Evolutionary conservation across 2,888 invertebrate species (phyloP).

Genomic region (Anticlea derivata): DNA sequence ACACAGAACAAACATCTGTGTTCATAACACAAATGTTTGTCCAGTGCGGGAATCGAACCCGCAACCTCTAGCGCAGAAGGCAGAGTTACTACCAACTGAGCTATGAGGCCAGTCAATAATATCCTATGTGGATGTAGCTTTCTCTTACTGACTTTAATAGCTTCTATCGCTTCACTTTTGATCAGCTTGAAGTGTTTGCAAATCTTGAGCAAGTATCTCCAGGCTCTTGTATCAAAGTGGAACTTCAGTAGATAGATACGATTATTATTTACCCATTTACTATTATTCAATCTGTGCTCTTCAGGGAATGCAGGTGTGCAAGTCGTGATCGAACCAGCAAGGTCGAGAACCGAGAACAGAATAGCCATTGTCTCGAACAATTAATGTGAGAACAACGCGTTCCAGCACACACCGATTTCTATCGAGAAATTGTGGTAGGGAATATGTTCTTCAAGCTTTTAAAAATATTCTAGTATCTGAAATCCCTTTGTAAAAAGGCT

Average conservation of each 20-base stretch:
- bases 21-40: too few species aligned
- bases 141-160: too few species aligned
- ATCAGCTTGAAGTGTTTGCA: too few species aligned
- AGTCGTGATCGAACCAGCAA: slow-evolving; percentile 63
- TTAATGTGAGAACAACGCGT: slow-evolving; percentile 47
- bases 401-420: slow-evolving; percentile 38
- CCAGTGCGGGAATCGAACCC: too few species aligned
- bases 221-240: not conserved
- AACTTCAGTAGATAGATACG: not conserved
- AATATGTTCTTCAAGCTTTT: slow-evolving; percentile 28
- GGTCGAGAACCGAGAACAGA: slow-evolving; percentile 52
- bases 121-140: too few species aligned
- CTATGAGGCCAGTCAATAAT: too few species aligned
- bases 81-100: too few species aligned
- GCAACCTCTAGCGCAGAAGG: too few species aligned
- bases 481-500: not conserved
- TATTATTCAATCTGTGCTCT: slow-evolving; percentile 15
- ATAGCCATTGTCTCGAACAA: slow-evolving; percentile 53
- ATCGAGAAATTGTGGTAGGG: slow-evolving; percentile 38
- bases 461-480: not conserved
- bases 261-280: not conserved
- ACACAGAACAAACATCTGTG: too few species aligned
- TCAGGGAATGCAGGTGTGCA: slow-evolving; percentile 53
- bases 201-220: too few species aligned
- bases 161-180: too few species aligned